Evolutionary conservation across 2,113 vertebrate species (phyloP).

Genomic region (Oenanthe oenanthe): DNA sequence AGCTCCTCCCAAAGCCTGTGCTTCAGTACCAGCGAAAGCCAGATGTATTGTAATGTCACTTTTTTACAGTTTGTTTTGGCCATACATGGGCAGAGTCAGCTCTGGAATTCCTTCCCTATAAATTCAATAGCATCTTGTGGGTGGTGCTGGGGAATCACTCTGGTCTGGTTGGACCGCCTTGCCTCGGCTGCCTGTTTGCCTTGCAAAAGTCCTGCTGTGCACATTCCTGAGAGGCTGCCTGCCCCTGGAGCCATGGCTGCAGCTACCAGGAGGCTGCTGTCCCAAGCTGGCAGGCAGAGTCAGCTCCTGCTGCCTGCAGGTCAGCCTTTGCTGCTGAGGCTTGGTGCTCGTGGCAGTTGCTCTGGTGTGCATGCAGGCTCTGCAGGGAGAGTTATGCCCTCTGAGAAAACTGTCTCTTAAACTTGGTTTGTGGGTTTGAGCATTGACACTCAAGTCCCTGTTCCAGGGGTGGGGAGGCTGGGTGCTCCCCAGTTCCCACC

Average conservation of each 20-base stretch:
- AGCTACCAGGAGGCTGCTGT: neutral
- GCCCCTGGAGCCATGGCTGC: neutral
- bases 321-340: neutral
- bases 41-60: neutral
- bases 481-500: accelerated
- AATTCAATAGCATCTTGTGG: slow-evolving; percentile 60
- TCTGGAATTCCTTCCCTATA: slow-evolving; percentile 55
- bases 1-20: neutral
- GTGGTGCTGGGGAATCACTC: slow-evolving; percentile 34
- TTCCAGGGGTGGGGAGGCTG: neutral
- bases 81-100: slow-evolving; percentile 69
- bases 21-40: neutral
- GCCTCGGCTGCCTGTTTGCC: neutral
- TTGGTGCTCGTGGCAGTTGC: neutral
- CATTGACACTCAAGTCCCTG: neutral
- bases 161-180: neutral
- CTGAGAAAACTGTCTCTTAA: neutral
- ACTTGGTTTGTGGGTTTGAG: neutral
- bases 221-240: slow-evolving; percentile 46
- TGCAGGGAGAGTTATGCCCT: neutral
- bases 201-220: slow-evolving; percentile 5
- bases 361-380: neutral
- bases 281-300: neutral
- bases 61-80: slow-evolving; percentile 50
- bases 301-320: neutral